A percentile compares a stretch with the other conserved stretches of the same genome.
Evolutionary conservation across 2,888 invertebrate species (phyloP).

Genomic region (Lasioglossum malachurum): DNA sequence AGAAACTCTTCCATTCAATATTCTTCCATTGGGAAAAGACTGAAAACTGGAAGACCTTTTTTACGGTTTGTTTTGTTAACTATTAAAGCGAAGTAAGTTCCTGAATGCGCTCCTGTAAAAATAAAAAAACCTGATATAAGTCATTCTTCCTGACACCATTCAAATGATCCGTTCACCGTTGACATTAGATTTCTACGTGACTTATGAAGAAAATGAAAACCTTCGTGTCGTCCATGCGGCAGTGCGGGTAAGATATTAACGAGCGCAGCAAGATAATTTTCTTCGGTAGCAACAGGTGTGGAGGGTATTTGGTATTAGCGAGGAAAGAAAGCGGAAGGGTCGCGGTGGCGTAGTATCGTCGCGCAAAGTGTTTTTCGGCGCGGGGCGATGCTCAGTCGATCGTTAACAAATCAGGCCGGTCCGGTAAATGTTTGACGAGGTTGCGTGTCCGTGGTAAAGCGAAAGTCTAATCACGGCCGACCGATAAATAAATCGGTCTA

Average conservation of each 20-base stretch:
- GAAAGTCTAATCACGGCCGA: conserved; percentile 74
- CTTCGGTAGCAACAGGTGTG: conserved; percentile 72
- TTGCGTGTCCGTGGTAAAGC: conserved; percentile 67
- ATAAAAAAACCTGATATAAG: no score
- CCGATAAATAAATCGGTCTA: conserved; percentile 74
- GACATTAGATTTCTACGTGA: background rate
- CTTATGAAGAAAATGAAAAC: background rate
- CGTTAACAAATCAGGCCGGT: conserved; percentile 59
- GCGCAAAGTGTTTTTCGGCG: conserved; percentile 18
- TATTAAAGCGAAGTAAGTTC: no score
- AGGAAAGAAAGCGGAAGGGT: conserved; percentile 26
- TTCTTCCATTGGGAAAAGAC: no score
- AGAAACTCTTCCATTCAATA: no score
- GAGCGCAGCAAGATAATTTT: conserved; percentile 58
- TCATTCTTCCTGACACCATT: no score
- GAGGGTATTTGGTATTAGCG: conserved; percentile 49
- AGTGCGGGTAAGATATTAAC: background rate
- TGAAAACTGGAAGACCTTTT: no score
- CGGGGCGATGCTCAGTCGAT: conserved; percentile 13
- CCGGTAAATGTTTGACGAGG: conserved; percentile 65
- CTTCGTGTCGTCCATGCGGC: background rate
- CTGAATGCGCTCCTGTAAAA: no score
- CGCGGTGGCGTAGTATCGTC: background rate
- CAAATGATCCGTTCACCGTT: no score
- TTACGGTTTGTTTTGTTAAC: no score